Evolutionary conservation across 2,888 invertebrate genomes (phyloP), one percentile per base, ranked within the genome.

Genomic region (Oscheius myriophilus): DNA sequence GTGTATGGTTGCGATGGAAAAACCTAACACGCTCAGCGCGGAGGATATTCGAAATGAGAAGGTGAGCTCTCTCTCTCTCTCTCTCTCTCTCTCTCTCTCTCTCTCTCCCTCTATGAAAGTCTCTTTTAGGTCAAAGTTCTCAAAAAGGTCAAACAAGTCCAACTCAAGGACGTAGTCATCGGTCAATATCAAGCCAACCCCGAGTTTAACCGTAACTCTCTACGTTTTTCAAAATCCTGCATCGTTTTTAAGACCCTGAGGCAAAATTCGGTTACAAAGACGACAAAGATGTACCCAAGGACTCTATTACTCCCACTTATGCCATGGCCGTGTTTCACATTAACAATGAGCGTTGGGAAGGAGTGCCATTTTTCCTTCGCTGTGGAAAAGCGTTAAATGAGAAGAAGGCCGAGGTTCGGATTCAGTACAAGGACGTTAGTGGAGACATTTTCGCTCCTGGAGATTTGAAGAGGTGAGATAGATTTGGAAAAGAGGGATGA

Each of bases 341-440:
- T 69, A 93, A 94, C 82, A 99, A 96, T 88, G 96, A 97, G 85
- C 91, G 97, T 77, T 99, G 98, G 98, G 95, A 97, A 87, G 96
- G 95, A 21, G 96, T 98, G 1, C 98, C 98, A 0, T 98, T 99
- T 87, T 93, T 99, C 76, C 89, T 98, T 9, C 91, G 94, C 64
- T 97, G 96, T 89, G 98, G 97, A 69, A 97, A 98, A 91, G 98
- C 97, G 14, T 89, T 98, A 43, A 96, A 99, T 88, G 98, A 99
- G 88, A 91, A 96, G 45, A 99, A 98, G 88, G 96, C 97, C 0
- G 98, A 97, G 89, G 94, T 99, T 0, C 91, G 98, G 73, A 91
- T 98, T 75, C 86, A 99, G 87, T 99, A 94, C 88, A 92, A 92
- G 83, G 95, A 96, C 88, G 95, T 96, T 0, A 92, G 95, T 21